Evolutionary conservation across 2,797 vertebrate genomes (phyloP), one percentile per base, ranked within the genome.

Genomic region (Taenioides sp.): DNA sequence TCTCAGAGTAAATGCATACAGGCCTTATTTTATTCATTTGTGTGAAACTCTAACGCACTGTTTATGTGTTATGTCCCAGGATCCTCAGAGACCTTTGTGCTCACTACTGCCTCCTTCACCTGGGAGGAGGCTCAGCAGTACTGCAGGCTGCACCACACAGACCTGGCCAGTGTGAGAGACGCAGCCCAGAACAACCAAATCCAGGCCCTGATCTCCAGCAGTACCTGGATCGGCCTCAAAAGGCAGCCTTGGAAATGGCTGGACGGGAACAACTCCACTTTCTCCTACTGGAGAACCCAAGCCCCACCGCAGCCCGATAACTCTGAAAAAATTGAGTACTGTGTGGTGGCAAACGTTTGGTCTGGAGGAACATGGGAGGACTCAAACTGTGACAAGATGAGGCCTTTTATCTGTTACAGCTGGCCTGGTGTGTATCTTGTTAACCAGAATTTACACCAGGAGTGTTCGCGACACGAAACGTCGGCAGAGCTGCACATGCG

Each of bases 161-260:
- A 88, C 79, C 71, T 90, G 80, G 77, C 78, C 77, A 85, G 73
- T 27, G 64, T 86, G 14, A 83, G 63, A 20, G 72, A 37, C 31
- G 5, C 4, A 34, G 0, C 4, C 4, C 80, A 84, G 47, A 77
- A 72, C 50, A 1, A 60, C n/a, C 2, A 18, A 65, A 18, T 85
- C 3, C 12, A 0, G 0, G 0, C 3, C 0, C 7, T 69, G 49
- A 1, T 34, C 9, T 37, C 11, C 31, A 0, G 4, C 16, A 27
- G 25, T 0, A 0, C 2, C 68, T 88, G 86, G 88, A 84, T 83
- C 4, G 79, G 85, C 49, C 76, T 90, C 27, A 73, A n/a, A 62
- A 76, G 69, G 43, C 73, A 73, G 23, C 2, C 67, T 47, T 88
- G 84, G 81, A 84, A 69, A 54, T 87, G 78, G 85, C 49, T n/a